These are phyloP conservation scores for Tragelaphus eurycerus DNA, from an alignment of 2,797 vertebrate species.

Conservation along the genomic window DNA sequence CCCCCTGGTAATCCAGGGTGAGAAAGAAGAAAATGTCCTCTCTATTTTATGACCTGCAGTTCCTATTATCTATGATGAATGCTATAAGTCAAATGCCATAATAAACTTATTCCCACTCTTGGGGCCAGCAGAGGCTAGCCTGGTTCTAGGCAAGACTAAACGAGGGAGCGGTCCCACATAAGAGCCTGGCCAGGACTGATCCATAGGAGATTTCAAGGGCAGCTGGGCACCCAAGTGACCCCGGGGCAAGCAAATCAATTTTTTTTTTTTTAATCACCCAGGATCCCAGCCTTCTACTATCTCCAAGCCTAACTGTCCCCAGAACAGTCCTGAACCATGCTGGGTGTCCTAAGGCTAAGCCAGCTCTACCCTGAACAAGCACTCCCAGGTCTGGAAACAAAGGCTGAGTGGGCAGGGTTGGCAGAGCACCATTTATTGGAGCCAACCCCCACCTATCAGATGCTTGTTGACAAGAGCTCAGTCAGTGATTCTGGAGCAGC, in stretches of 20 bases:
- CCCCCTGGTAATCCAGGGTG: not conserved
- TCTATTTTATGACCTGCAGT: not conserved
- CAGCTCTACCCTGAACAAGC: not conserved
- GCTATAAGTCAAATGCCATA: not conserved
- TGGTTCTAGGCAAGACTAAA: slow-evolving; percentile 28
- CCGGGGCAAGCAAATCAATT: not conserved
- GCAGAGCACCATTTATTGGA: slow-evolving; percentile 49
- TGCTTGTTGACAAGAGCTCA: not conserved
- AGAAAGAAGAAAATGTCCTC: slow-evolving; percentile 8
- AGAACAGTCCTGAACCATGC: not conserved
- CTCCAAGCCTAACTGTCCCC: not conserved
- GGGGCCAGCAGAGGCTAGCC: not conserved
- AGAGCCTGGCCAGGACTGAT: not conserved
- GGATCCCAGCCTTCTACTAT: not conserved
- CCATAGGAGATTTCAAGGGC: not conserved
- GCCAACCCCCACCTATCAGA: not conserved
- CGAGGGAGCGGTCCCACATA: not conserved
- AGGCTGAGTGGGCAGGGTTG: not conserved
- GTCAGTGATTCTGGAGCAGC: slow-evolving; percentile 87
- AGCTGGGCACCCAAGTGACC: not conserved
- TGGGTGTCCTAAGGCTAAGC: not conserved
- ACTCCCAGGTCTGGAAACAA: not conserved
- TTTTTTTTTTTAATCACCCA: not conserved
- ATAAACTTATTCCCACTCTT: not conserved
- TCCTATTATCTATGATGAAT: not conserved